Base-by-base conservation (phyloP, 2,888 invertebrate genomes). In the Cistogaster globosa region DNA sequence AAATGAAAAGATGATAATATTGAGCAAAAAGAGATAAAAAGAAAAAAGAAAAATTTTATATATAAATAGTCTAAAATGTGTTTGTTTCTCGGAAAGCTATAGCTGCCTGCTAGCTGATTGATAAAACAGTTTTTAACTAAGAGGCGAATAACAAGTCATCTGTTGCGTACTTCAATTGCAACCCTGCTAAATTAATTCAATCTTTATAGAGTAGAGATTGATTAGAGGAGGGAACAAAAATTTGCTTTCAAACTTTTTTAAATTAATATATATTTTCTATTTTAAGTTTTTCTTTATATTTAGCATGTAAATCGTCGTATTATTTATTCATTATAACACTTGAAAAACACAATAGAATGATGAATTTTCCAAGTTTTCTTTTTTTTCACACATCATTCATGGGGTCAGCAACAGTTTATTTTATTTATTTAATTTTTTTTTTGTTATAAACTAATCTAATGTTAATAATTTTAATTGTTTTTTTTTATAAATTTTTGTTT, bases 311-410 rank as follows among this genome's bases (percentile, higher is more conserved):
- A 32, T 5, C 32, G 32, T 32, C 32, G 6, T 0, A 5, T 7
- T 5, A 32, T 32, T 32, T 75, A 55, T 57, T 74, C 60, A 65
- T 80, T 75, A 55, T 85, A 85, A 85, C 84, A 81, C 84, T 74
- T 81, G 81, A 32, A 71, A 75, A 85, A 82, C 63, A 75, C 74
- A 81, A 71, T 63, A 85, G 81, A 82, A 71, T 71, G 65, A 75
- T 20, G 68, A 81, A 45, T 74, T 68, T 55, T 67, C 77, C 63
- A 63, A 78, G 69, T 80, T 57, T 62, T 58, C 9, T 51, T 53
- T 26, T 62, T 26, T 75, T 76, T 45, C 69, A 63, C 22, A 68
- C 80, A 77, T 81, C 57, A 81, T 76, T 72, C 65, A 62, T 76
- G 58, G 69, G 45, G 62, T 62, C 62, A 69, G 78, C 78, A 85